phyloP scores from a whole-genome alignment of 2,888 invertebrate genomes.

The Clostera curtula region DNA sequence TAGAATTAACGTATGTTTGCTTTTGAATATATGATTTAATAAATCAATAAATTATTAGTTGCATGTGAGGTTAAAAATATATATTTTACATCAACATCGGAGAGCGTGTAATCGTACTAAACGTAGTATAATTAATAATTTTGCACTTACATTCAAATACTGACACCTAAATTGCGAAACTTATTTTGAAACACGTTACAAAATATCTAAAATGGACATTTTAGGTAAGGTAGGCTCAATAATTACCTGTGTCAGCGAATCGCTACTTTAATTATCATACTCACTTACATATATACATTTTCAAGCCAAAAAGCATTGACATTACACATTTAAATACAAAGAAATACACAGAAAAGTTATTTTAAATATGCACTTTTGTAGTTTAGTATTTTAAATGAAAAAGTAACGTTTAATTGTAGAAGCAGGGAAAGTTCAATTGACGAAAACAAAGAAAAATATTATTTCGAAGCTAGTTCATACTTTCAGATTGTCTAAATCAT shows the following conservation, averaged over 20 bases:
- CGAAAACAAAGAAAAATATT: constrained; percentile 14
- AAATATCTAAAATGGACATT: constrained; percentile 29
- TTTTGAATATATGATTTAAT: too few species aligned
- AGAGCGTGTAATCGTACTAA: constrained; percentile 25
- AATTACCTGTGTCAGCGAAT: constrained; percentile 15
- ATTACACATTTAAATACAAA: constrained; percentile 23
- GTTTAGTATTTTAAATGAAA: constrained; percentile 6
- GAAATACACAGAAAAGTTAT: constrained; percentile 20
- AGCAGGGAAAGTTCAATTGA: constrained; percentile 14
- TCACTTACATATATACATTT: constrained; percentile 25
- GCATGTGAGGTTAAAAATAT: too few species aligned
- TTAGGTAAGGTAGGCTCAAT: constrained; percentile 15
- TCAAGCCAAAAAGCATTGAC: constrained; percentile 38
- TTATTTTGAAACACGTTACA: constrained; percentile 20
- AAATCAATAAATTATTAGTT: too few species aligned
- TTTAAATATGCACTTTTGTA: constrained; percentile 6
- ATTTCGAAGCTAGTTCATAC: constrained; percentile 13
- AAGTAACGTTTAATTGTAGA: constrained; percentile 7
- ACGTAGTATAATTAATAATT: constrained; percentile 29
- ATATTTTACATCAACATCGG: too few species aligned
- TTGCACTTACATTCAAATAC: constrained; percentile 31
- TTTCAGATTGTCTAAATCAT: constrained; percentile 16
- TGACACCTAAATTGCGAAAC: constrained; percentile 31
- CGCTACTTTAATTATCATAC: constrained; percentile 14
- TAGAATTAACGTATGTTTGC: too few species aligned